phyloP scores from a whole-genome alignment of 2,797 vertebrate genomes.

The Eulemur rubriventer region DNA sequence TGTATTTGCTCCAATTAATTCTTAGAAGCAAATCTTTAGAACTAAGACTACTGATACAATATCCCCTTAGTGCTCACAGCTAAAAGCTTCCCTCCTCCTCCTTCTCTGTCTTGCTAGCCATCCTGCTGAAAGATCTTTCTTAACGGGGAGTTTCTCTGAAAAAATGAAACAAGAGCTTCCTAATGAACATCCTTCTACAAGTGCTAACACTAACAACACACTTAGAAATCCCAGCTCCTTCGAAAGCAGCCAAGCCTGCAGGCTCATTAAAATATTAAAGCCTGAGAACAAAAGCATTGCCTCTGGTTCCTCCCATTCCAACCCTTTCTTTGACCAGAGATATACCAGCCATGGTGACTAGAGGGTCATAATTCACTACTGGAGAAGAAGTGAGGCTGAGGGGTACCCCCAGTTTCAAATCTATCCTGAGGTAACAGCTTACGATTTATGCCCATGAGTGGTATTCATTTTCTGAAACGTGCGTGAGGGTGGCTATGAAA shows the following conservation, averaged over 20 bases:
- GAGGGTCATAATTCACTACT: slow-evolving; percentile 18
- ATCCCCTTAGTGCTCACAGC: slow-evolving; percentile 63
- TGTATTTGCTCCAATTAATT: slow-evolving; percentile 80
- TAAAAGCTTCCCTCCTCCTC: slow-evolving; percentile 75
- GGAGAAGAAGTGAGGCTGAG: neutral
- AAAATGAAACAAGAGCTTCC: slow-evolving; percentile 83
- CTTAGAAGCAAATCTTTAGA: slow-evolving; percentile 78
- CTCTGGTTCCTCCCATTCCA: slow-evolving; percentile 59
- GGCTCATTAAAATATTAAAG: slow-evolving; percentile 84
- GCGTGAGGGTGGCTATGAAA: slow-evolving; percentile 72
- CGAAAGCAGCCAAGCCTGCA: slow-evolving; percentile 74
- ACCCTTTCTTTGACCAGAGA: slow-evolving; percentile 57
- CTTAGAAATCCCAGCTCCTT: slow-evolving; percentile 75
- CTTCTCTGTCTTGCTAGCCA: slow-evolving; percentile 72
- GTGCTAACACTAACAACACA: slow-evolving; percentile 77
- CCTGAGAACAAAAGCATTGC: slow-evolving; percentile 78
- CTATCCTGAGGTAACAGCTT: slow-evolving; percentile 52
- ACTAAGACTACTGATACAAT: slow-evolving; percentile 72
- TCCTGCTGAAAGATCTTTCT: slow-evolving; percentile 80
- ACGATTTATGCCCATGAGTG: slow-evolving; percentile 66
- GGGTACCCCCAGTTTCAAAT: neutral
- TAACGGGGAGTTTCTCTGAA: slow-evolving; percentile 81
- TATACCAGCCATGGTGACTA: slow-evolving; percentile 63
- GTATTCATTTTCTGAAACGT: slow-evolving; percentile 68
- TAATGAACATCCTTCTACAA: slow-evolving; percentile 84